Percentiles rank a stretch among this genome's conserved stretches.
phyloP scores from a whole-genome alignment of 2,888 invertebrate species.

The Campaea margaritaria region DNA sequence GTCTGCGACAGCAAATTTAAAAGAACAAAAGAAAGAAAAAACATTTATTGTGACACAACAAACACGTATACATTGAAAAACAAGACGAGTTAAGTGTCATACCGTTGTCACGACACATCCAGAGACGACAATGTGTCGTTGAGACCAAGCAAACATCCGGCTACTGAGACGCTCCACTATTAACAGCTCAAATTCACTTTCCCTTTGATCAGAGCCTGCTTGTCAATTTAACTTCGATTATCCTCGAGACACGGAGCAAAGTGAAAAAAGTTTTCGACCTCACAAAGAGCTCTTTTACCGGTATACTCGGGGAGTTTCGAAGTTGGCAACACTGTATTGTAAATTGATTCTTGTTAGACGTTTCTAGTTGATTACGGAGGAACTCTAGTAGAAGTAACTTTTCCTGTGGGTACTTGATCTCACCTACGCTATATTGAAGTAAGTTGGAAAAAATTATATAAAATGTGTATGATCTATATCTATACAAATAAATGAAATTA shows the following conservation, averaged over 20 bases:
- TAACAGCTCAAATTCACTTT: constrained; percentile 28
- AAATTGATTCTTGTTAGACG: constrained; percentile 31
- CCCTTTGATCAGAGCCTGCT: constrained; percentile 36
- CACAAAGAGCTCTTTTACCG: constrained; percentile 30
- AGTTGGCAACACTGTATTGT: constrained; percentile 32
- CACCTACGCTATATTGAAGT: not conserved
- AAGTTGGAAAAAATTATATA: not conserved
- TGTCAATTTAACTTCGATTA: constrained; percentile 70
- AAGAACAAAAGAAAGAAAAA: too few species aligned
- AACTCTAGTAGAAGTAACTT: constrained; percentile 16
- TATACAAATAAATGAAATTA: too few species aligned
- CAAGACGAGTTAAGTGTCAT: too few species aligned
- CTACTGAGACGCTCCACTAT: constrained; percentile 8
- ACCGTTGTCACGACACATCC: too few species aligned
- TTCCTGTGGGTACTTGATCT: constrained; percentile 5
- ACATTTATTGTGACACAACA: too few species aligned
- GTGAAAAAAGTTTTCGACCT: constrained; percentile 50
- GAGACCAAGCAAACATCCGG: not conserved
- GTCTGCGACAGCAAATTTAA: too few species aligned
- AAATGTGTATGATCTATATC: too few species aligned
- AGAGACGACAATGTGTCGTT: too few species aligned
- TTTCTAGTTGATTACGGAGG: constrained; percentile 33
- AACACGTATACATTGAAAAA: too few species aligned
- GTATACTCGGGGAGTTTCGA: constrained; percentile 22
- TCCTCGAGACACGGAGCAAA: constrained; percentile 50